These are phyloP conservation scores for Mallotus villosus DNA, from an alignment of 2,797 vertebrate genomes.

Conservation along the genomic window DNA sequence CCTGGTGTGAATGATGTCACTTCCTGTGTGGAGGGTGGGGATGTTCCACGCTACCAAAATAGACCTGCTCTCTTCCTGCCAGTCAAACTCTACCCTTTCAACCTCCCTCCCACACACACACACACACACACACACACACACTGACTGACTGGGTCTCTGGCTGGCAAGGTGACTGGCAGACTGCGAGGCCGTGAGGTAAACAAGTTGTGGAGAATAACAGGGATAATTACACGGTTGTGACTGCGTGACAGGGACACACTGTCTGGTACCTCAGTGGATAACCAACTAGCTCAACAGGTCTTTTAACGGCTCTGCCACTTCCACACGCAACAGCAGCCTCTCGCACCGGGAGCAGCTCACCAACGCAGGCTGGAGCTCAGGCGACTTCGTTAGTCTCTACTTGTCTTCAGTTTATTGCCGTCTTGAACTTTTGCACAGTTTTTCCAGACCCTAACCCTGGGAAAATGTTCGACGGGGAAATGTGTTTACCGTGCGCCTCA, in stretches of 20 bases:
- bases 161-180: background rate
- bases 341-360: background rate
- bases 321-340: background rate
- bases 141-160: background rate
- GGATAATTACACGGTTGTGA: background rate
- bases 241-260: background rate
- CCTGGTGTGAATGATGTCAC: background rate
- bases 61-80: conserved; percentile 54
- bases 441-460: too few relatives aligned
- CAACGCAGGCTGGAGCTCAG: background rate
- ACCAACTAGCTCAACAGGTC: background rate
- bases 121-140: too few relatives aligned
- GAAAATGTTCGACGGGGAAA: background rate
- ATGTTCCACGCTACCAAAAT: conserved; percentile 44
- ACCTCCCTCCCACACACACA: background rate
- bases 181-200: background rate
- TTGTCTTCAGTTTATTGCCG: background rate
- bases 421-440: background rate
- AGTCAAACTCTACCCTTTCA: background rate
- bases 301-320: background rate
- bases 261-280: background rate
- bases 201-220: background rate
- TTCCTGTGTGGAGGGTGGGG: conserved; percentile 39
- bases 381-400: background rate
- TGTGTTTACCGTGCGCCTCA: background rate